Conservation (phyloP, 1,140 invertebrate species). For the Drosophila kurseongensis region DNA sequence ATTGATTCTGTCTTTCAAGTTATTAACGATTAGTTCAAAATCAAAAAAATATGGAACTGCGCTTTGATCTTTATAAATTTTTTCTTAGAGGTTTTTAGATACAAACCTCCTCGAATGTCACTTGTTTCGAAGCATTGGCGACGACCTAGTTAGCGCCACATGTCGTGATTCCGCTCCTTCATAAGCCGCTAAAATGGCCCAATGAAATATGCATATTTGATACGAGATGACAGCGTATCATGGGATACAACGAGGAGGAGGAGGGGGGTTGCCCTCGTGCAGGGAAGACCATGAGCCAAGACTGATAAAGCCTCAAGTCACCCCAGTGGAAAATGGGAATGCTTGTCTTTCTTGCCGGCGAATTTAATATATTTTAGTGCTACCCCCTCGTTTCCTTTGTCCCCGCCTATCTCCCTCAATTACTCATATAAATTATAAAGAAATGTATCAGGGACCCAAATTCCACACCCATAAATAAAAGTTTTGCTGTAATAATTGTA, state of each 20-base stretch:
- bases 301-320: constrained; percentile 19
- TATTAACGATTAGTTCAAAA: too few species aligned
- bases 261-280: not conserved
- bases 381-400: not conserved
- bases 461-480: constrained; percentile 65
- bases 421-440: constrained; percentile 79
- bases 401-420: constrained; percentile 34
- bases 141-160: constrained; percentile 59
- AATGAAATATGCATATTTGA: constrained; percentile 81
- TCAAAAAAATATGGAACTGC: too few species aligned
- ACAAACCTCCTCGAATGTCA: not conserved
- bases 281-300: constrained; percentile 2
- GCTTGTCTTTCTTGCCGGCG: constrained; percentile 6
- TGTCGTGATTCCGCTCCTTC: constrained; percentile 43
- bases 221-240: constrained; percentile 56
- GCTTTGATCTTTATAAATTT: not conserved
- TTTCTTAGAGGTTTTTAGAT: not conserved
- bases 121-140: constrained; percentile 15
- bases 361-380: constrained; percentile 74
- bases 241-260: not conserved
- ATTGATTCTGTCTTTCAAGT: not conserved
- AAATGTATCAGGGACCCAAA: constrained; percentile 63
- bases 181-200: constrained; percentile 61
- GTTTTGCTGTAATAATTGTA: constrained; percentile 76
- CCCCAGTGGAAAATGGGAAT: constrained; percentile 7